Percentiles rank a stretch among this genome's conserved stretches.
Evolutionary conservation across 2,113 vertebrate species (phyloP).

Genomic region (Nothoprocta pentlandii): DNA sequence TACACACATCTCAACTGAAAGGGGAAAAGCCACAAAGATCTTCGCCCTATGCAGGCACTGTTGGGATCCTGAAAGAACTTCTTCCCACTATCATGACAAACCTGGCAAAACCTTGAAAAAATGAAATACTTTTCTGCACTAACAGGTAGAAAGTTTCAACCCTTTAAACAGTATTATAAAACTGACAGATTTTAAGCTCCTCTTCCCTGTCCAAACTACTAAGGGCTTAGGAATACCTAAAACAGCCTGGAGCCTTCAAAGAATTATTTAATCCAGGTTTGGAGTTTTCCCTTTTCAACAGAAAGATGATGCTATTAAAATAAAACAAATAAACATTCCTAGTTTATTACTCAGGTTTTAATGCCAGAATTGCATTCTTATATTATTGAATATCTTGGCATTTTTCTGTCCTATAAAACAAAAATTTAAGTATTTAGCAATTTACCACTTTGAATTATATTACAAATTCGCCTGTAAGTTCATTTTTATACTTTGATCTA

Average conservation of each 20-base stretch:
- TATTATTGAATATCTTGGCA: conserved; percentile 51
- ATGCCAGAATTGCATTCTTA: conserved; percentile 17
- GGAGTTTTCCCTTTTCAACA: neutral
- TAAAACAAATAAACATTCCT: conserved; percentile 30
- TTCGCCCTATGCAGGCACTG: neutral
- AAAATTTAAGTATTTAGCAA: conserved; percentile 68
- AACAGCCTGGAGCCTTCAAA: neutral
- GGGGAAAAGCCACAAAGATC: neutral
- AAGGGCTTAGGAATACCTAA: neutral
- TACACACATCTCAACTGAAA: neutral
- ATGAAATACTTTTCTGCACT: neutral
- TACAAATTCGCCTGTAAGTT: conserved; percentile 76
- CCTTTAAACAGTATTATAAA: neutral
- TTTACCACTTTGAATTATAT: conserved; percentile 77
- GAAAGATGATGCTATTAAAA: conserved; percentile 8
- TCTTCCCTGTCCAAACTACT: neutral
- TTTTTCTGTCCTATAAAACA: conserved; percentile 48
- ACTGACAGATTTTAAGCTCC: neutral
- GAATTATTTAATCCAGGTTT: neutral
- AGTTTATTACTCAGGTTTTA: conserved; percentile 61
- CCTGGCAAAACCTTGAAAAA: neutral
- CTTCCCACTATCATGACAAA: neutral
- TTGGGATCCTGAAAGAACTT: neutral
- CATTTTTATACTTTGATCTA: conserved; percentile 77
- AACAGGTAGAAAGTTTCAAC: neutral